phyloP scores from a whole-genome alignment of 2,888 invertebrate genomes.

The Bimastos eiseni region DNA sequence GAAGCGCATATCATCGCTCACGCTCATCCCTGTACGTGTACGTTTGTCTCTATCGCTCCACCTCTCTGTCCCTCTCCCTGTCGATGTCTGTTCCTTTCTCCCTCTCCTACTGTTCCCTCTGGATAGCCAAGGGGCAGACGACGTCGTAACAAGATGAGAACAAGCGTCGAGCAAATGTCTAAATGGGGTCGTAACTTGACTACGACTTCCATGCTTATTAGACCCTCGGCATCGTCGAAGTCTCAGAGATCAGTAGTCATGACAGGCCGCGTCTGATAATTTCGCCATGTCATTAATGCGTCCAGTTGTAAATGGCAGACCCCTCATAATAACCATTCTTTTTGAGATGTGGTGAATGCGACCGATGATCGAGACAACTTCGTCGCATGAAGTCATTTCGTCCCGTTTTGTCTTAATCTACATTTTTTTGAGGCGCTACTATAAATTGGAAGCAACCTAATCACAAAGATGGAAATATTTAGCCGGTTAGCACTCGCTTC shows the following conservation, averaged over 20 bases:
- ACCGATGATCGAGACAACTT: no score
- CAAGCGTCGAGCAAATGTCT: neutral
- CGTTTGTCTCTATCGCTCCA: neutral
- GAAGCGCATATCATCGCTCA: neutral
- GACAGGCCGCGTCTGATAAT: neutral
- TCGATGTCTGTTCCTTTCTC: neutral
- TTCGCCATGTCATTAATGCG: neutral
- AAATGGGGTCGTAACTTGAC: slow-evolving; percentile 2
- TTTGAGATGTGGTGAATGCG: neutral
- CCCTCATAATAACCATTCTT: neutral
- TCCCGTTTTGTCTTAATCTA: neutral
- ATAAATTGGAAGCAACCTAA: no score
- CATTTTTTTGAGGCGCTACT: no score
- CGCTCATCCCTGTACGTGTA: rapidly evolving
- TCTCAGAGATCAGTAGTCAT: neutral
- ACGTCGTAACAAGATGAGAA: neutral
- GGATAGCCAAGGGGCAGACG: neutral
- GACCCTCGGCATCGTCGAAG: neutral
- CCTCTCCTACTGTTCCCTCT: neutral
- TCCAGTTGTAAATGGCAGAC: neutral
- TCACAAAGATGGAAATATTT: neutral
- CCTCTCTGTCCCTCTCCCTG: neutral
- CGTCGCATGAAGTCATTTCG: neutral
- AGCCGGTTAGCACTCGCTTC: neutral
- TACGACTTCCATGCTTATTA: neutral